Evolutionary conservation across 2,888 invertebrate species (phyloP).

Genomic region (Athalia rosae): DNA sequence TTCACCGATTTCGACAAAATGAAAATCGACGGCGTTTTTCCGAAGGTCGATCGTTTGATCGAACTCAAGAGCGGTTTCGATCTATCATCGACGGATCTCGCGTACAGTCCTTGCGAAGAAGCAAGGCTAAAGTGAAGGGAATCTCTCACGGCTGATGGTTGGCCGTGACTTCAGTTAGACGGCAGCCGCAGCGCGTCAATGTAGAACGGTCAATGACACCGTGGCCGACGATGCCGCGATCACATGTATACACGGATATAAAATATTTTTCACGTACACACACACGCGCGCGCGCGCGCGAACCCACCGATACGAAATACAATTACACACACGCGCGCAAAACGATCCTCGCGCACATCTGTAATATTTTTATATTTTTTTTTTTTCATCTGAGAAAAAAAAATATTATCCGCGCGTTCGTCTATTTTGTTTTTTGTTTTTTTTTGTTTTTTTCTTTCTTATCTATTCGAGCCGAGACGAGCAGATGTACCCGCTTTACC

Average conservation of each 20-base stretch:
- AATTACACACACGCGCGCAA: neutral
- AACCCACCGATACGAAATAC: conserved; percentile 3
- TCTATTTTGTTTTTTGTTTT: too few species aligned
- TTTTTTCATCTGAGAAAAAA: too few species aligned
- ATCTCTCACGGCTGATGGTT: conserved; percentile 72
- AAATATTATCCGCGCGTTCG: too few species aligned
- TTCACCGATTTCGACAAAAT: neutral
- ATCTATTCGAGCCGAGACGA: too few species aligned
- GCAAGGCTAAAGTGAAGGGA: conserved; percentile 65
- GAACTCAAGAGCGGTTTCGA: conserved; percentile 52
- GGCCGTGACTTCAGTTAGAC: conserved; percentile 72
- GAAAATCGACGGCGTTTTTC: neutral
- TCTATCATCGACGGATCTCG: conserved; percentile 57
- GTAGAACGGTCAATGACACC: conserved; percentile 74
- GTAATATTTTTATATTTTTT: neutral
- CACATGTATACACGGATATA: neutral
- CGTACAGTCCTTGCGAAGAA: conserved; percentile 45
- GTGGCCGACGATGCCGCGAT: conserved; percentile 37
- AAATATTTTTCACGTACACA: too few species aligned
- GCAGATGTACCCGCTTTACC: too few species aligned
- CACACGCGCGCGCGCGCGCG: too few species aligned
- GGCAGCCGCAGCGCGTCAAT: conserved; percentile 72
- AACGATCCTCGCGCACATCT: neutral
- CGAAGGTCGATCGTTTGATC: neutral
- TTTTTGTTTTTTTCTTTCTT: too few species aligned